phyloP scores from a whole-genome alignment of 2,888 invertebrate species.

The Hirtodrosophila alboralis region DNA sequence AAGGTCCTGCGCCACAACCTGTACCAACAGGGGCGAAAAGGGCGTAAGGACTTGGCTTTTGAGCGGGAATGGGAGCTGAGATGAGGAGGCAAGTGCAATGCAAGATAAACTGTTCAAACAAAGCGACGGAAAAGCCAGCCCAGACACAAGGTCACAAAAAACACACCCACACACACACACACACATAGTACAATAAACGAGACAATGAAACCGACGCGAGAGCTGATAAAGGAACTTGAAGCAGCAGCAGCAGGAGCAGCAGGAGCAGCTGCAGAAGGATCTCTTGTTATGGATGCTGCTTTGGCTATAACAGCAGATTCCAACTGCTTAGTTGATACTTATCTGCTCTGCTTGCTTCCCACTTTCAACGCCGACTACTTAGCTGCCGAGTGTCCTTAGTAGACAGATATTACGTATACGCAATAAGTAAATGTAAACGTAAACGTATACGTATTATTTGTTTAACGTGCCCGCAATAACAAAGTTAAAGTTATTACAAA shows the following conservation, averaged over 20 bases:
- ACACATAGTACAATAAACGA: conserved; percentile 27
- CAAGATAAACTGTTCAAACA: conserved; percentile 69
- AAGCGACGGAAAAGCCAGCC: conserved; percentile 52
- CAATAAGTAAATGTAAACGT: conserved; percentile 57
- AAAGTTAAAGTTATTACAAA: conserved; percentile 45
- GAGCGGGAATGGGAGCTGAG: no score
- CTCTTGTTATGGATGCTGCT: conserved; percentile 55
- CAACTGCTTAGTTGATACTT: conserved; percentile 76
- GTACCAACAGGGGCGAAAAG: no score
- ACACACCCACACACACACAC: conserved; percentile 9
- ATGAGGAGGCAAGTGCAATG: conserved; percentile 64
- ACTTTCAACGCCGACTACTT: background rate
- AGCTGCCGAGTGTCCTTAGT: conserved; percentile 11
- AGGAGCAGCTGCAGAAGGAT: conserved; percentile 6
- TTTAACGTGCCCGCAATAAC: conserved; percentile 62
- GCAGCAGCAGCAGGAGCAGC: conserved; percentile 8
- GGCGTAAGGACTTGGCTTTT: no score
- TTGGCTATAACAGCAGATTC: conserved; percentile 67
- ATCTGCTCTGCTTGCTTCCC: conserved; percentile 14
- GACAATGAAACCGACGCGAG: conserved; percentile 25
- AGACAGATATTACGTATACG: conserved; percentile 61
- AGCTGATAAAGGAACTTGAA: conserved; percentile 28
- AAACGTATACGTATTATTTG: conserved; percentile 67
- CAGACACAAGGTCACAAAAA: conserved; percentile 52
- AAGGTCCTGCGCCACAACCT: conserved; percentile 19